A percentile compares a stretch with the other conserved stretches of the same genome.
These are phyloP conservation scores for Mus spicilegus DNA, from an alignment of 2,113 vertebrate genomes.

Conservation along the genomic window DNA sequence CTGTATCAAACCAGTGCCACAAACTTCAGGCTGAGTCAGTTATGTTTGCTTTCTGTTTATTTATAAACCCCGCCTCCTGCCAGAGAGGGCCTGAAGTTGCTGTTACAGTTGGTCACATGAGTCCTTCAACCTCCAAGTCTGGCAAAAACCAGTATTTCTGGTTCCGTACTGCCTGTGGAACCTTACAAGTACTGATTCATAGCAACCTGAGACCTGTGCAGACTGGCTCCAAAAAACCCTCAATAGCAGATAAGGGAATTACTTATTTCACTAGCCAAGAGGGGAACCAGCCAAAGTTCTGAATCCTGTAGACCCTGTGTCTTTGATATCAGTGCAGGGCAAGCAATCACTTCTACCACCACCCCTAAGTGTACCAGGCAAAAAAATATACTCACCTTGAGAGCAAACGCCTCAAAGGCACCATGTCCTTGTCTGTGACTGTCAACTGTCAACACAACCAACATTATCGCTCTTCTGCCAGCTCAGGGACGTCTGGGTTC, in stretches of 20 bases:
- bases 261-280: slow-evolving; percentile 60
- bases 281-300: background rate
- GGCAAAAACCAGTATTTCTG: slow-evolving; percentile 79
- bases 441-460: slow-evolving; percentile 38
- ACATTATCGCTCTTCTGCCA: slow-evolving; percentile 52
- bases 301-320: background rate
- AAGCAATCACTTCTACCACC: background rate
- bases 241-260: background rate
- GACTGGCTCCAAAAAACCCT: slow-evolving; percentile 64
- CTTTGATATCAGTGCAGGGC: background rate
- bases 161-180: slow-evolving; percentile 59
- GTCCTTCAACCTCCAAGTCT: slow-evolving; percentile 11
- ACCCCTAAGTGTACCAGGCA: background rate
- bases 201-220: slow-evolving; percentile 51
- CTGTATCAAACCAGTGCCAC: slow-evolving; percentile 30
- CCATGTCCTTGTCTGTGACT: background rate
- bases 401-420: slow-evolving; percentile 41
- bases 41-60: slow-evolving; percentile 62
- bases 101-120: slow-evolving; percentile 38
- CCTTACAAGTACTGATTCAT: slow-evolving; percentile 63
- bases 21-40: slow-evolving; percentile 44
- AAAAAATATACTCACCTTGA: background rate
- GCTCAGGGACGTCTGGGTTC: slow-evolving; percentile 44
- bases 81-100: slow-evolving; percentile 35
- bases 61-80: slow-evolving; percentile 37